Base-by-base conservation (phyloP, 1,140 invertebrate species). In the Bemisia tabaci region DNA sequence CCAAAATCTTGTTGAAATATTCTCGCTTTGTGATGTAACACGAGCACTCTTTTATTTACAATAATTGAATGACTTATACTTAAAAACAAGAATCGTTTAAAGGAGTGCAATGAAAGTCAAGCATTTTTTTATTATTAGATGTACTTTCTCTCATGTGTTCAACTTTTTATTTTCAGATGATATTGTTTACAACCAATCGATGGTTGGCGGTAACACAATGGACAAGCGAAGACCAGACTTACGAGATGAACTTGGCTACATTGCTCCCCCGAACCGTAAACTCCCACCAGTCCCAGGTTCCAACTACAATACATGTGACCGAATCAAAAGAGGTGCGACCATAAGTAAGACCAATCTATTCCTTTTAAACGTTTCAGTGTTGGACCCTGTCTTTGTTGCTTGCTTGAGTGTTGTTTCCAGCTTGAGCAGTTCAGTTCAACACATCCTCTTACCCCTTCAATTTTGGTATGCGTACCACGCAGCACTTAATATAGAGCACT, bases 221-320 rank as follows among this genome's bases (percentile, higher is more conserved):
- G 90, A 92, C 77, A 94, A 94, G 78, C 85, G 90, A 68, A 82
- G 87, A 27, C 88, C 88, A 1, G 90, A 91, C 69, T 80, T 93
- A 25, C 84, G 90, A 12, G 91, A 94, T 75, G 91, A 95, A 77
- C 82, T 94, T 5, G 92, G 91, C 26, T 94, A 95, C 78, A 94
- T 94, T 75, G 91, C 92, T 0, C 92, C 91, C 26, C 92, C 92
- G 39, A 95, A 94, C 76, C 83, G 92, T 68, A 94, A 94, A 78
- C 81, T 94, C 60, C 92, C 91, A 11, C 91, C 91, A 12, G 91
- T 95, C 1, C 92, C 91, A 58, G 91, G 91, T 66, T 92, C 90
- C 22, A 92, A 93, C 78, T 94, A 94, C 79, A 94, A 92, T 77
- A 94, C 92, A 26, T 94, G 91, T 78, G 91, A 94, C 81, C 84